phyloP scores from a whole-genome alignment of 2,797 vertebrate species.

The Mico argentatus region DNA sequence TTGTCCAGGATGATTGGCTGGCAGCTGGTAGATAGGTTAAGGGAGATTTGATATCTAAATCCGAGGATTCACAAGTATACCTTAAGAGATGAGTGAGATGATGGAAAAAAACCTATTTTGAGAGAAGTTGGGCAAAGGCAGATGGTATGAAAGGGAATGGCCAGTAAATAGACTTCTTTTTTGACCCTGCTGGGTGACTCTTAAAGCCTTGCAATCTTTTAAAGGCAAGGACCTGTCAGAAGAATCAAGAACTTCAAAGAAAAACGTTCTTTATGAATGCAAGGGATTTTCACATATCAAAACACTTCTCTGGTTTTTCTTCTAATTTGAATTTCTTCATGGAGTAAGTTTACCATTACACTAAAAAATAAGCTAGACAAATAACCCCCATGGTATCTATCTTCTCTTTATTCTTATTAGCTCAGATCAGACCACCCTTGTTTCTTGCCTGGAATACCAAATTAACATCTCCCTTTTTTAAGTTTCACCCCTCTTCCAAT shows the following conservation, averaged over 20 bases:
- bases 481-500: neutral
- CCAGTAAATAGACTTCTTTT: constrained; percentile 27
- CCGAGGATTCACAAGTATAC: constrained; percentile 21
- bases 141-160: constrained; percentile 15
- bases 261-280: constrained; percentile 30
- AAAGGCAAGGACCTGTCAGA: neutral
- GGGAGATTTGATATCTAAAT: neutral
- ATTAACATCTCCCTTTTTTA: neutral
- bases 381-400: neutral
- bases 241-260: constrained; percentile 9
- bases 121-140: constrained; percentile 44
- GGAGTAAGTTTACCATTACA: neutral
- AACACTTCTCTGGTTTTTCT: constrained; percentile 46
- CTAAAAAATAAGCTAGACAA: constrained; percentile 28
- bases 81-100: neutral
- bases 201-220: constrained; percentile 48
- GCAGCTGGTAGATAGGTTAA: constrained; percentile 11
- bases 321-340: constrained; percentile 38
- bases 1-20: constrained; percentile 11
- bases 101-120: neutral
- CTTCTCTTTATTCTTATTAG: constrained; percentile 12
- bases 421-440: neutral
- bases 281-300: constrained; percentile 39
- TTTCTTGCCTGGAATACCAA: constrained; percentile 16
- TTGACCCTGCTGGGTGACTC: neutral